Evolutionary conservation across 2,888 invertebrate species (phyloP).

Genomic region (Rotaria magnacalcarata): DNA sequence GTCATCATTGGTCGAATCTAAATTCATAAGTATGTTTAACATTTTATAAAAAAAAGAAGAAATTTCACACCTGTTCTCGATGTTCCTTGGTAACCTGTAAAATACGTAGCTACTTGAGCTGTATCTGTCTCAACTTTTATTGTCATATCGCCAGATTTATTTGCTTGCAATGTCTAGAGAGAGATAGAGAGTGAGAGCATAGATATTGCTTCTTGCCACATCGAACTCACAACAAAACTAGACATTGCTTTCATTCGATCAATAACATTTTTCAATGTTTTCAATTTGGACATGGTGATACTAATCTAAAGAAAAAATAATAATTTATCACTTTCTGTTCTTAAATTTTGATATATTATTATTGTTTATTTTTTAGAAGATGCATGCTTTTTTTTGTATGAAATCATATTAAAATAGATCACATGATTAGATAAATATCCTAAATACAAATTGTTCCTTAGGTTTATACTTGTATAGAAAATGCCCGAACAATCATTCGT

Average conservation of each 20-base stretch:
- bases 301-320: slow-evolving; percentile 55
- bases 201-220: slow-evolving; percentile 62
- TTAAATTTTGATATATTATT: too few relatives aligned
- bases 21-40: background rate
- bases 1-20: background rate
- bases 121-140: slow-evolving; percentile 74
- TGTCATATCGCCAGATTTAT: slow-evolving; percentile 65
- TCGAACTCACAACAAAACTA: slow-evolving; percentile 63
- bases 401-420: background rate
- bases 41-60: slow-evolving; percentile 31
- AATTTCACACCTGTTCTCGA: slow-evolving; percentile 44
- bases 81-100: slow-evolving; percentile 65
- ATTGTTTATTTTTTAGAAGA: too few relatives aligned
- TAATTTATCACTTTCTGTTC: too few relatives aligned
- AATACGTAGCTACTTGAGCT: slow-evolving; percentile 76
- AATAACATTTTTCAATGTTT: slow-evolving; percentile 72
- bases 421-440: background rate
- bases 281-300: slow-evolving; percentile 73
- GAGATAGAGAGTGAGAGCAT: background rate
- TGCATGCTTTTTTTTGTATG: too few relatives aligned
- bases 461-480: background rate
- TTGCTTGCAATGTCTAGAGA: slow-evolving; percentile 67
- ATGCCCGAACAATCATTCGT: background rate
- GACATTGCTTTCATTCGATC: slow-evolving; percentile 79
- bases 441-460: background rate